Conservation (phyloP, 1,140 invertebrate species). For the Hyphantria cunea region DNA sequence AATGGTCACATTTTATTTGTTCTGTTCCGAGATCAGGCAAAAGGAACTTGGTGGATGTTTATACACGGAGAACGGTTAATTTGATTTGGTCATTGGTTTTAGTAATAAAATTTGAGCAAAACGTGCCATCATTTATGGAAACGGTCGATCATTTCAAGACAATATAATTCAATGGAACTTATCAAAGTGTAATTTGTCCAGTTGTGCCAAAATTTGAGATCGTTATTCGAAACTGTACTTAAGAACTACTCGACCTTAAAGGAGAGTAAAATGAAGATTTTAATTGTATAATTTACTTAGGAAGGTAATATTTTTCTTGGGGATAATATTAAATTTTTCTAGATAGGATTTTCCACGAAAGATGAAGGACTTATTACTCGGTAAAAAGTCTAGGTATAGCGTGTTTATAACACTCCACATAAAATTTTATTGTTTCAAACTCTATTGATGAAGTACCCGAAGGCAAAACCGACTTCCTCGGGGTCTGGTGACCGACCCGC, state of each 20-base stretch:
- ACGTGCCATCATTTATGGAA: constrained; percentile 23
- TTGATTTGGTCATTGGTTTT: constrained; percentile 29
- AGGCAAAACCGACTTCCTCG: too few species aligned
- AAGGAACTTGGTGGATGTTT: constrained; percentile 2
- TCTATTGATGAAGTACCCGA: too few species aligned
- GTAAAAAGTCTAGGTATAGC: neutral
- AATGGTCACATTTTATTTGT: constrained; percentile 3
- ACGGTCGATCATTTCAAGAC: constrained; percentile 32
- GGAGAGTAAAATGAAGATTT: constrained; percentile 3
- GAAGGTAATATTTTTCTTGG: neutral
- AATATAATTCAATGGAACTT: constrained; percentile 42
- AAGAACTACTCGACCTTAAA: constrained; percentile 7
- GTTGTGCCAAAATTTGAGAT: constrained; percentile 10
- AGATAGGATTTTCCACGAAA: too few species aligned
- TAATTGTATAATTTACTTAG: neutral
- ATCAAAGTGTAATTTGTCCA: constrained; percentile 34
- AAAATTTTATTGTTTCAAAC: too few species aligned
- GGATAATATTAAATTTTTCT: neutral
- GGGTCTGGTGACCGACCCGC: too few species aligned
- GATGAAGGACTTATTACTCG: neutral
- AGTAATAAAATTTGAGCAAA: constrained; percentile 35
- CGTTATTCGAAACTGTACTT: constrained; percentile 18
- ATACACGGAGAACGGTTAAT: constrained; percentile 26
- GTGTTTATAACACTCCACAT: too few species aligned
- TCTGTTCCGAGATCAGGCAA: constrained; percentile 3